A percentile compares a stretch with the other conserved stretches of the same genome.
phyloP scores from a whole-genome alignment of 2,113 vertebrate genomes.

The Paralichthys olivaceus region DNA sequence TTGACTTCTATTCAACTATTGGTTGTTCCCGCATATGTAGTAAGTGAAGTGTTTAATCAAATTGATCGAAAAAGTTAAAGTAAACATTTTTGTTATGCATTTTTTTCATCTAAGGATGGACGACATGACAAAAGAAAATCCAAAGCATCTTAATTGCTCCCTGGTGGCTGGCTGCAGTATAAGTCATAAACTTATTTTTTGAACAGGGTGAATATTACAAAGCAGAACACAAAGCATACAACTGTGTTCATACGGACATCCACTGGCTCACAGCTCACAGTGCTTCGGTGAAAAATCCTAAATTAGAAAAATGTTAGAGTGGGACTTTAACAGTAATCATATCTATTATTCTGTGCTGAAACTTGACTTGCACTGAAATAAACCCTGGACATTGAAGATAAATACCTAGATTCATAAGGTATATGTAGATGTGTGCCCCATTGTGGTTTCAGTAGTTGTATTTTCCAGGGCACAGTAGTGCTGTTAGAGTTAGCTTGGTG shows the following conservation, averaged over 20 bases:
- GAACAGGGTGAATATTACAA: too few species aligned
- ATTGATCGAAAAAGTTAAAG: too few species aligned
- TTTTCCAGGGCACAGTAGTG: constrained; percentile 41
- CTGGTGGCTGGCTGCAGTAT: too few species aligned
- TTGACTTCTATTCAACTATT: too few species aligned
- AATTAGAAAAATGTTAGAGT: not conserved
- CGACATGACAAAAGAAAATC: too few species aligned
- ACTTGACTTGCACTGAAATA: not conserved
- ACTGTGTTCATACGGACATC: not conserved
- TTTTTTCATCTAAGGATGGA: too few species aligned
- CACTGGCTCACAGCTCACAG: not conserved
- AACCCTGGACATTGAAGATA: not conserved
- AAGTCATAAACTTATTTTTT: too few species aligned
- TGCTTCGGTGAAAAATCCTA: not conserved
- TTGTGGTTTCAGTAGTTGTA: constrained; percentile 29
- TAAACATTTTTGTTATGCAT: too few species aligned
- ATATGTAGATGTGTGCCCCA: not conserved
- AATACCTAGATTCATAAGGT: not conserved
- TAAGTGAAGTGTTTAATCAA: too few species aligned
- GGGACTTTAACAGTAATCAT: not conserved
- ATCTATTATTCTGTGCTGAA: not conserved
- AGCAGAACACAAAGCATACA: too few species aligned
- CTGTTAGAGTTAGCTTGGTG: constrained; percentile 49
- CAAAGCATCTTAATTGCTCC: too few species aligned
- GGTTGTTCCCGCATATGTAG: too few species aligned